Conservation (phyloP, 2,113 vertebrate genomes). For the Melozone crissalis region DNA sequence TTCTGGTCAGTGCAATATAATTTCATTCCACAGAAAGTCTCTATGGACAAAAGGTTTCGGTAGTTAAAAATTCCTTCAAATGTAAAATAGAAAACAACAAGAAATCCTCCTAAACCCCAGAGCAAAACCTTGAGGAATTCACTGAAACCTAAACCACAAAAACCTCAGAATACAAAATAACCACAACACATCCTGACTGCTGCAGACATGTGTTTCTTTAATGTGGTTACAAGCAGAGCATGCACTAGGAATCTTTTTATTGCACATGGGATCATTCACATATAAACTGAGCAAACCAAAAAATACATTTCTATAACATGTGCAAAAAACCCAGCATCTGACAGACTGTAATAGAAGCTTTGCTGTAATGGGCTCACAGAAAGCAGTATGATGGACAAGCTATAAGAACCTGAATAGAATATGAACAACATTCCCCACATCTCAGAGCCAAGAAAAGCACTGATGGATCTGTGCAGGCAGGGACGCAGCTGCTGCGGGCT, state of each 20-base stretch:
- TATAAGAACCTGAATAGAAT: background rate
- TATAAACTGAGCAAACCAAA: background rate
- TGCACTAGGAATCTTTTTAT: background rate
- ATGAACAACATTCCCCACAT: background rate
- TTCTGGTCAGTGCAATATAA: background rate
- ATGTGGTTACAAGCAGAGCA: slow-evolving; percentile 19
- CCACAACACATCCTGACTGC: slow-evolving; percentile 2
- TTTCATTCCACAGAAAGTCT: background rate
- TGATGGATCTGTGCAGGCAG: background rate
- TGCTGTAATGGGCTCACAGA: background rate
- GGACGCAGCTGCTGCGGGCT: background rate
- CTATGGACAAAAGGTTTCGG: background rate
- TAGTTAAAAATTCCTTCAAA: background rate
- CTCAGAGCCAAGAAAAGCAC: background rate
- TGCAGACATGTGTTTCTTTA: slow-evolving; percentile 20
- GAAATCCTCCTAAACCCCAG: background rate
- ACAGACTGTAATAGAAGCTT: background rate
- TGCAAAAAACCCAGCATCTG: background rate
- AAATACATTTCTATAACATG: background rate
- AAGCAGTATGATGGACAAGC: background rate
- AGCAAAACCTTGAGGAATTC: background rate
- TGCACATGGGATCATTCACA: slow-evolving; percentile 4
- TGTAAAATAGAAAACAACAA: background rate
- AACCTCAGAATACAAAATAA: slow-evolving; percentile 16
- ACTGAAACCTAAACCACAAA: slow-evolving; percentile 33